phyloP scores from a whole-genome alignment of 2,888 invertebrate genomes.

The Ichneumoninae sp. region DNA sequence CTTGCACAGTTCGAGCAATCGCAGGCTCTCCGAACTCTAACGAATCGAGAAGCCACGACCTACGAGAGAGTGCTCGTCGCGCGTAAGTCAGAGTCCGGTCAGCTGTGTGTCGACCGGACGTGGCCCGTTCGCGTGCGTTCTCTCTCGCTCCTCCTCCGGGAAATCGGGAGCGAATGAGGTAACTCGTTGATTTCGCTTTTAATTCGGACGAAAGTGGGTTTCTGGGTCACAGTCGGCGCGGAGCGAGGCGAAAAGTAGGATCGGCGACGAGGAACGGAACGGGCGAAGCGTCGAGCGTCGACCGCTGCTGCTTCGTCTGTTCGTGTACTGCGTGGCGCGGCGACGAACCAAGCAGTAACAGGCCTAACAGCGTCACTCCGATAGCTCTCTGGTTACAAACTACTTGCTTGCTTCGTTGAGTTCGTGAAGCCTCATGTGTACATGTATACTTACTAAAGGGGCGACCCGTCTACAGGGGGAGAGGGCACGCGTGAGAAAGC shows the following conservation, averaged over 20 bases:
- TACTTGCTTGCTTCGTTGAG: slow-evolving; percentile 33
- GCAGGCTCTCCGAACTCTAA: background rate
- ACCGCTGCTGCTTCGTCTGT: slow-evolving; percentile 23
- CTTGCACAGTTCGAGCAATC: background rate
- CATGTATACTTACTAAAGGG: slow-evolving; percentile 1
- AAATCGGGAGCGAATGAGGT: slow-evolving; percentile 71
- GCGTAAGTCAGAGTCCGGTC: slow-evolving; percentile 24
- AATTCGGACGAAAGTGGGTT: slow-evolving; percentile 80
- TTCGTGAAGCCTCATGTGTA: slow-evolving; percentile 18
- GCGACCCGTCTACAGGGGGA: background rate
- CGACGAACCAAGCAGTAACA: slow-evolving; percentile 36
- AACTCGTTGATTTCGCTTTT: slow-evolving; percentile 80
- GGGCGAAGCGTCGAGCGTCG: slow-evolving; percentile 40
- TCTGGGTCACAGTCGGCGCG: slow-evolving; percentile 73
- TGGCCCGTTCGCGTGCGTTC: slow-evolving; percentile 48
- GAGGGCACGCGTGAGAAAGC: background rate
- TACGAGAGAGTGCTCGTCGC: slow-evolving; percentile 36
- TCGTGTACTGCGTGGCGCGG: slow-evolving; percentile 43
- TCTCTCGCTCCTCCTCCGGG: slow-evolving; percentile 61
- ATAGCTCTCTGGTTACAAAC: slow-evolving; percentile 31
- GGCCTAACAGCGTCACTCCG: slow-evolving; percentile 36
- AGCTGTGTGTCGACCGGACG: slow-evolving; percentile 60
- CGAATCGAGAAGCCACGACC: slow-evolving; percentile 38
- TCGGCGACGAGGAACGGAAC: slow-evolving; percentile 61
- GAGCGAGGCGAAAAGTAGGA: slow-evolving; percentile 73